A percentile compares a stretch with the other conserved stretches of the same genome.
Evolutionary conservation across 2,113 vertebrate genomes (phyloP).

Genomic region (Pedetes capensis): DNA sequence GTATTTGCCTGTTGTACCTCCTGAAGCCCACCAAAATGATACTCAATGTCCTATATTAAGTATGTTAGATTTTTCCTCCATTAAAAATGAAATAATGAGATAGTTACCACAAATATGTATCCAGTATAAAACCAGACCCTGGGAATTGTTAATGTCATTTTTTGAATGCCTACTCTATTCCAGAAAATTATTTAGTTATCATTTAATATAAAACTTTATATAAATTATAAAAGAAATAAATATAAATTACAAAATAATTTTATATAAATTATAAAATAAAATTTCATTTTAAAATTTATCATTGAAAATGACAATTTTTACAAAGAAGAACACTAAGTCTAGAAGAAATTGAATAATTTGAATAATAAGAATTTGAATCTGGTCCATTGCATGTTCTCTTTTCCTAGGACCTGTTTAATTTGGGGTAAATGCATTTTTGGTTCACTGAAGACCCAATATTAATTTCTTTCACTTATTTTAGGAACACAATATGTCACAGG

Average conservation of each 20-base stretch:
- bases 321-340: not conserved
- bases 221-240: too few relatives aligned
- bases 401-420: not conserved
- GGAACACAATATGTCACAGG: not conserved
- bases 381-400: not conserved
- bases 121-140: not conserved
- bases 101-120: not conserved
- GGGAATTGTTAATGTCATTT: not conserved
- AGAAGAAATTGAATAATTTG: not conserved
- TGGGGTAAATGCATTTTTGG: not conserved
- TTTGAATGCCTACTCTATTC: not conserved
- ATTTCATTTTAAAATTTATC: not conserved
- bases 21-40: not conserved
- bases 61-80: not conserved
- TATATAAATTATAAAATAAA: too few relatives aligned
- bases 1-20: too few relatives aligned
- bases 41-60: not conserved
- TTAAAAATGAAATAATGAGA: not conserved
- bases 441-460: not conserved
- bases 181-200: not conserved
- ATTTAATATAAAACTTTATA: too few relatives aligned
- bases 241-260: too few relatives aligned
- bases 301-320: not conserved
- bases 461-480: not conserved
- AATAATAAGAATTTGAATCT: not conserved